Evolutionary conservation across 1,140 invertebrate species (phyloP).

Genomic region (Ptiloglossa arizonensis): DNA sequence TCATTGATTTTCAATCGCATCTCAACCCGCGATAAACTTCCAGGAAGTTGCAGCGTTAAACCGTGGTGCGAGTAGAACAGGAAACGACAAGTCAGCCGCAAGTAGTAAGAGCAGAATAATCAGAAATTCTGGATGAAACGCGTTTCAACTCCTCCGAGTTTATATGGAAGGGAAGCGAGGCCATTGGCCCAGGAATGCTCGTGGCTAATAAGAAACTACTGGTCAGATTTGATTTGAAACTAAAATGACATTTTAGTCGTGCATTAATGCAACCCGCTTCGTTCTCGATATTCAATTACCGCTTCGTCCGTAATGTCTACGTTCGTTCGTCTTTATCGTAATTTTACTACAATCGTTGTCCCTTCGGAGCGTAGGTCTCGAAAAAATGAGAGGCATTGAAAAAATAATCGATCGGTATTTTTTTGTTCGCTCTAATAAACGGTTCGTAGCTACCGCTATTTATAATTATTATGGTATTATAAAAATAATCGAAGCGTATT

Average conservation of each 20-base stretch:
- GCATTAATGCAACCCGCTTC: background rate
- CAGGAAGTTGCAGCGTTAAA: background rate
- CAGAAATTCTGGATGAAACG: background rate
- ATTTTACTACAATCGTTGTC: background rate
- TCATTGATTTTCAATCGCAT: constrained; percentile 33
- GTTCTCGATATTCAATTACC: background rate
- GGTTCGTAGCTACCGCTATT: too few species aligned
- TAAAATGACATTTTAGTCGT: constrained; percentile 11
- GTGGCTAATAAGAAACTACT: background rate
- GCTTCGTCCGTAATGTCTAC: too few species aligned
- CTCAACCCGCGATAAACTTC: constrained; percentile 4
- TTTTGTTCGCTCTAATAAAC: too few species aligned
- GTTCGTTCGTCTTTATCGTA: background rate
- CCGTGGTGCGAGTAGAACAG: background rate
- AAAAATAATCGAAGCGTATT: too few species aligned
- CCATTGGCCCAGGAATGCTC: background rate
- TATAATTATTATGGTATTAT: too few species aligned
- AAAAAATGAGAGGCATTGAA: too few species aligned
- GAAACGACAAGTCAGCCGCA: constrained; percentile 1
- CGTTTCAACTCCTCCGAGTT: background rate
- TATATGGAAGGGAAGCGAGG: background rate
- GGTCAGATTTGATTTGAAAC: constrained; percentile 13
- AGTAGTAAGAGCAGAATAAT: constrained; percentile 11
- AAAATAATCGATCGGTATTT: too few species aligned
- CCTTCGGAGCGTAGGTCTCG: too few species aligned